Evolutionary conservation across 2,113 vertebrate genomes (phyloP), one percentile per base, ranked within the genome.

Genomic region (Puntigrus tetrazona): DNA sequence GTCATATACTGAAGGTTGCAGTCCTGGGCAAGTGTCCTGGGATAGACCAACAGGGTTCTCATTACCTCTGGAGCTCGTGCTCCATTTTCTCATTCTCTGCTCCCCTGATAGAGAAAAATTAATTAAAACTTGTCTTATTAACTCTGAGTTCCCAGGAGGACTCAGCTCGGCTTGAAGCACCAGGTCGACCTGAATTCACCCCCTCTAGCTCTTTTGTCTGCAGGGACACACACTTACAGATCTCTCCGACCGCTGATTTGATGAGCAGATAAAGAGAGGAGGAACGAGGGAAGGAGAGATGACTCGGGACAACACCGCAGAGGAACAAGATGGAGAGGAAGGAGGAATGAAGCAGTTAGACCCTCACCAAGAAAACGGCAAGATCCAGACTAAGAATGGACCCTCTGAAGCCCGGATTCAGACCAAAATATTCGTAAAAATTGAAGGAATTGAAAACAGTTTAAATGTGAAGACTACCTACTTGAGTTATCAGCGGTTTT

Each of bases 41-140:
- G 65, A 72, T 74, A 31, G 34, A 18, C 10, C 52, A 11, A 22
- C 38, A 61, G 13, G 67, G 55, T 73, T 89, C 87, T 88, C 86
- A 86, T 82, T 86, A 59, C 52, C 65, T 67, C 47, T 76, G 25
- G 20, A 55, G 10, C 43, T 31, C 77, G 29, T 36, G 70, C 86
- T 55, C 52, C 70, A 43, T 77, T 75, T 50, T 43, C 43, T 81
- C 75, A 27, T 65, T 69, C 83, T n/a, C 72, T 78, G 34, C 78
- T 91, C 88, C 87, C 90, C 87, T 86, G 88, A 91, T 67, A 57
- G 88, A 87, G 86, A 74, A 84, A 88, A 92, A 91, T 93, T 90
- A 92, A 92, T 92, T 92, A 91, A 81, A 88, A 81, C 89, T 89
- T 87, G 88, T 92, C 83, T 84, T 83, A 90, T 92, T 92, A 91